Conservation (phyloP, 2,888 invertebrate species). For the Acronicta leporina region DNA sequence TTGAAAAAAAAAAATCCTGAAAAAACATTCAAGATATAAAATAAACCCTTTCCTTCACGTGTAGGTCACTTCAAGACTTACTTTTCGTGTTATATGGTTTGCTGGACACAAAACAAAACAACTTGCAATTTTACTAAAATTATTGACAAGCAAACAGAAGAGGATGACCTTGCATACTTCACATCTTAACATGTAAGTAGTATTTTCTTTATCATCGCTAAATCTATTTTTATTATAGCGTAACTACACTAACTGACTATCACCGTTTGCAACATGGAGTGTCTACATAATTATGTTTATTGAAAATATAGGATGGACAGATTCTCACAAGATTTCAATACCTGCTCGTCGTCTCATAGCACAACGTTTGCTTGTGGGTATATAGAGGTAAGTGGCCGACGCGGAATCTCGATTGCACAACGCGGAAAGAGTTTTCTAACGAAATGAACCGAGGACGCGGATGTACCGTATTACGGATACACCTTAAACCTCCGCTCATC, state of each 20-base stretch:
- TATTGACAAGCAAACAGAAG: constrained; percentile 8
- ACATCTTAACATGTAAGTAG: constrained; percentile 19
- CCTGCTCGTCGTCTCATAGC: neutral
- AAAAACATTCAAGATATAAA: neutral
- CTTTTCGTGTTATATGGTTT: too few species aligned
- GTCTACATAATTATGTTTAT: neutral
- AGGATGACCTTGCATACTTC: constrained; percentile 27
- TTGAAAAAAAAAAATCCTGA: constrained; percentile 18
- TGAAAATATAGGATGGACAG: constrained; percentile 4
- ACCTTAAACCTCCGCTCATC: constrained; percentile 33
- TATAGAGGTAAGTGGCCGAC: constrained; percentile 52
- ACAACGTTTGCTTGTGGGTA: constrained; percentile 35
- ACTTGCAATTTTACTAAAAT: constrained; percentile 5
- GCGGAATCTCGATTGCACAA: constrained; percentile 57
- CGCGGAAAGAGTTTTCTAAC: constrained; percentile 51
- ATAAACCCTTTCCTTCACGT: too few species aligned
- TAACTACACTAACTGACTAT: neutral
- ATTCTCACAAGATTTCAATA: constrained; percentile 26
- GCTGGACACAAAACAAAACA: constrained; percentile 7
- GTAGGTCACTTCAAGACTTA: too few species aligned
- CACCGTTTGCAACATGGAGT: neutral
- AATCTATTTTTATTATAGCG: too few species aligned
- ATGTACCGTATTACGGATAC: constrained; percentile 38
- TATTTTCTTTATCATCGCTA: too few species aligned
- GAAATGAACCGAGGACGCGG: constrained; percentile 51